Conservation (phyloP, 1,140 invertebrate species). For the Colletes latitarsis region DNA sequence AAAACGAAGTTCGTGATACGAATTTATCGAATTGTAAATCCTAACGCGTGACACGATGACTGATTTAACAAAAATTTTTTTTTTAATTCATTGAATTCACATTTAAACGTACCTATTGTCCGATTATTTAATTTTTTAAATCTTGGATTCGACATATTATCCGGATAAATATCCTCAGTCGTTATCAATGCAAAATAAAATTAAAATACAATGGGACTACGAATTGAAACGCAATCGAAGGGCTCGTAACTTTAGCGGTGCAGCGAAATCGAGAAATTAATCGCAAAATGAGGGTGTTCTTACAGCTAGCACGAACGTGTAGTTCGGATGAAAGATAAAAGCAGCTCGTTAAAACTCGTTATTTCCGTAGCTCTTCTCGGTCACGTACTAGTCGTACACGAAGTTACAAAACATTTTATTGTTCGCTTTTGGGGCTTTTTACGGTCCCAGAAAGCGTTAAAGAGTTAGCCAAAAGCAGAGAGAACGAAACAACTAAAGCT, state of each 20-base stretch:
- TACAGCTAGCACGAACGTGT: neutral
- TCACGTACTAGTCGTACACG: neutral
- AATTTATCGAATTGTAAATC: no score
- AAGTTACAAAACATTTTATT: constrained; percentile 18
- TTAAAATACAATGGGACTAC: no score
- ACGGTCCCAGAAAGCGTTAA: neutral
- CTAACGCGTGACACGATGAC: no score
- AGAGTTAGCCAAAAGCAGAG: neutral
- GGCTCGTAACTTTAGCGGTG: neutral
- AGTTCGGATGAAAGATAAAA: constrained; percentile 9
- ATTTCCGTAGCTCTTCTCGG: constrained; percentile 2
- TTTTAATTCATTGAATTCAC: no score
- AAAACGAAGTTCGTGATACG: no score
- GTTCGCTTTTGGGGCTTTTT: neutral
- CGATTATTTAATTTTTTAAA: no score
- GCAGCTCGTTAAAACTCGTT: constrained; percentile 22
- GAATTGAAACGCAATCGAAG: neutral
- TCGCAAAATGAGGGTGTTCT: neutral
- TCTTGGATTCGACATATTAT: no score
- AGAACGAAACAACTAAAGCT: neutral
- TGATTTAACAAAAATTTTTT: no score
- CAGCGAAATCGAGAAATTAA: neutral
- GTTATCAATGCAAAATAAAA: neutral
- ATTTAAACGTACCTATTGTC: no score
- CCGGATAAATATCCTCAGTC: neutral